Evolutionary conservation across 2,797 vertebrate genomes (phyloP).

Genomic region (Danionella dracula): DNA sequence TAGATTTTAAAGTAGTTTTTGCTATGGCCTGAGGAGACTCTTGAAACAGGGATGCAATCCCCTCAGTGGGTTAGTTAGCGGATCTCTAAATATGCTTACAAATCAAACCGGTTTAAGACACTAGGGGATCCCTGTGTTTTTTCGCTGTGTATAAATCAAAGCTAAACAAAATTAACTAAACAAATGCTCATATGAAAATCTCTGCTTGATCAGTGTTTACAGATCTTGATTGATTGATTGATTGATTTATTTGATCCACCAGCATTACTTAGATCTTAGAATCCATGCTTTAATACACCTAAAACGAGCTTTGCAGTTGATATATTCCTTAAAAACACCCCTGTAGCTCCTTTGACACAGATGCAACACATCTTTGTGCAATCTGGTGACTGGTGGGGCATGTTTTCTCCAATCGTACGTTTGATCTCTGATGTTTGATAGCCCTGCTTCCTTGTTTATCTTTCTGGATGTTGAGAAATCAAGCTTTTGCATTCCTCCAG

Average conservation of each 20-base stretch:
- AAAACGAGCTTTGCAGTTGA: too few relatives aligned
- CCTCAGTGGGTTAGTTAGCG: background rate
- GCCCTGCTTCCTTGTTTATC: constrained; percentile 23
- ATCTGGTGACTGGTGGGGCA: constrained; percentile 23
- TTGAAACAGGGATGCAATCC: background rate
- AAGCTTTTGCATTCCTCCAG: constrained; percentile 46
- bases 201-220: too few relatives aligned
- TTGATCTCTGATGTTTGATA: constrained; percentile 23
- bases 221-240: too few relatives aligned
- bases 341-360: constrained; percentile 19
- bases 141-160: too few relatives aligned
- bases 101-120: background rate
- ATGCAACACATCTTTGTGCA: constrained; percentile 28
- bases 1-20: constrained; percentile 2
- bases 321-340: constrained; percentile 41
- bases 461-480: constrained; percentile 44
- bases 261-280: too few relatives aligned
- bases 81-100: constrained; percentile 6
- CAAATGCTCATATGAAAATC: too few relatives aligned
- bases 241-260: too few relatives aligned
- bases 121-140: background rate
- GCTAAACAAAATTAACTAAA: too few relatives aligned
- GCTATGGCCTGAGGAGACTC: background rate
- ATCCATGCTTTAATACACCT: too few relatives aligned
- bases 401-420: constrained; percentile 15